phyloP scores from a whole-genome alignment of 2,888 invertebrate species.

The Zhengitettix transpicula region DNA sequence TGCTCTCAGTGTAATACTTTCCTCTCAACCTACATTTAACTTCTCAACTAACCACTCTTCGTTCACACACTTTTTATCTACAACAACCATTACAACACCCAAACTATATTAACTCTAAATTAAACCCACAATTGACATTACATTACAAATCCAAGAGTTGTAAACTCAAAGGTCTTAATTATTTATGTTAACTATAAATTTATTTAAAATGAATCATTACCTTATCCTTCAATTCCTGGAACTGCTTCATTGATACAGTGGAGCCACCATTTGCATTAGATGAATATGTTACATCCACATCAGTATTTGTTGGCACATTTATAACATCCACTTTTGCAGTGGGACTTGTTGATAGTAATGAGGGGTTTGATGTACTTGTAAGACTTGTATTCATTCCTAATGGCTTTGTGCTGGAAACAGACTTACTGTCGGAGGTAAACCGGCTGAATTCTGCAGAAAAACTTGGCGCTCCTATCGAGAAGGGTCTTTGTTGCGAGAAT shows the following conservation, averaged over 20 bases:
- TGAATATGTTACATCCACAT: not conserved
- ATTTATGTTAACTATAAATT: no score
- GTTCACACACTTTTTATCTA: no score
- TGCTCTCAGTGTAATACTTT: no score
- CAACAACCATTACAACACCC: no score
- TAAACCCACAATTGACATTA: no score
- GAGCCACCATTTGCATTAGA: not conserved
- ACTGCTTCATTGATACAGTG: not conserved
- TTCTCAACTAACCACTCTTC: no score
- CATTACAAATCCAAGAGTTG: no score
- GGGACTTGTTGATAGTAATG: not conserved
- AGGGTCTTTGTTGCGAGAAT: not conserved
- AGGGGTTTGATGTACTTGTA: not conserved
- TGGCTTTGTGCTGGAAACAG: slow-evolving; percentile 2
- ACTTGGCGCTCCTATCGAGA: not conserved
- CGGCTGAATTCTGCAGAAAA: not conserved
- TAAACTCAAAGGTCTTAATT: no score
- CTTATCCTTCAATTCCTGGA: not conserved
- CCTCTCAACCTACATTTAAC: no score
- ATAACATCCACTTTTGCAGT: not conserved
- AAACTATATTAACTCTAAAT: no score
- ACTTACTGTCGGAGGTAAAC: not conserved
- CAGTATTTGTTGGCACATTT: not conserved
- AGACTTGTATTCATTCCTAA: not conserved
- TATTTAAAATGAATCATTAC: not conserved